Evolutionary conservation across 2,797 vertebrate genomes (phyloP).

Genomic region (Falco concolor): DNA sequence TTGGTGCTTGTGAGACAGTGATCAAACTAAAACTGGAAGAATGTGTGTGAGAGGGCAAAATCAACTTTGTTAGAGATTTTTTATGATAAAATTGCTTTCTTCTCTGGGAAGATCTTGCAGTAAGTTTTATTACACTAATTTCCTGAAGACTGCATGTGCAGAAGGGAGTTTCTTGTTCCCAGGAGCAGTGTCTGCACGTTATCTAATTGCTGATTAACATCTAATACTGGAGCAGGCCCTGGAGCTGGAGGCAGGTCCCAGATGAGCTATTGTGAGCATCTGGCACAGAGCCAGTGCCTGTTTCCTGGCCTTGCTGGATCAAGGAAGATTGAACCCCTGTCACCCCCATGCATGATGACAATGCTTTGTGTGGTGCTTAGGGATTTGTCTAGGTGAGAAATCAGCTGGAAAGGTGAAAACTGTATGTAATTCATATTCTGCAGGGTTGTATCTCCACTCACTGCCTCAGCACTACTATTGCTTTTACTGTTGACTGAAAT

Average conservation of each 20-base stretch:
- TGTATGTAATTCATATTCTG: accelerated
- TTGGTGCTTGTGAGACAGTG: not conserved
- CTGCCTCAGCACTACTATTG: not conserved
- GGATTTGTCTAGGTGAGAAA: not conserved
- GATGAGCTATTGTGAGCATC: not conserved
- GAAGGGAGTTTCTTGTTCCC: not conserved
- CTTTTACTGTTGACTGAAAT: not conserved
- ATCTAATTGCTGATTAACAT: constrained; percentile 29
- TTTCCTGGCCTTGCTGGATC: not conserved
- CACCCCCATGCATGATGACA: not conserved
- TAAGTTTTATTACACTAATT: not conserved
- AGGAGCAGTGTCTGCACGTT: not conserved
- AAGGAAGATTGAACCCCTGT: not conserved
- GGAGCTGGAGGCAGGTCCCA: not conserved
- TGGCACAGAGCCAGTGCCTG: not conserved
- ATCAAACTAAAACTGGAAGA: not conserved
- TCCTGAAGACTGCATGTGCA: not conserved
- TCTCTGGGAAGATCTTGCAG: accelerated
- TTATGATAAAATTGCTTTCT: not conserved
- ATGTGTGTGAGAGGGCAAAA: not conserved
- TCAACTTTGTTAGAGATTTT: not conserved
- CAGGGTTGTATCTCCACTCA: not conserved
- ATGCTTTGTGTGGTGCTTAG: not conserved
- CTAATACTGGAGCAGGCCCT: not conserved
- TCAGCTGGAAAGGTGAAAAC: not conserved